Evolutionary conservation across 2,113 vertebrate species (phyloP), one percentile per base, ranked within the genome.

Genomic region (Macrotus californicus): DNA sequence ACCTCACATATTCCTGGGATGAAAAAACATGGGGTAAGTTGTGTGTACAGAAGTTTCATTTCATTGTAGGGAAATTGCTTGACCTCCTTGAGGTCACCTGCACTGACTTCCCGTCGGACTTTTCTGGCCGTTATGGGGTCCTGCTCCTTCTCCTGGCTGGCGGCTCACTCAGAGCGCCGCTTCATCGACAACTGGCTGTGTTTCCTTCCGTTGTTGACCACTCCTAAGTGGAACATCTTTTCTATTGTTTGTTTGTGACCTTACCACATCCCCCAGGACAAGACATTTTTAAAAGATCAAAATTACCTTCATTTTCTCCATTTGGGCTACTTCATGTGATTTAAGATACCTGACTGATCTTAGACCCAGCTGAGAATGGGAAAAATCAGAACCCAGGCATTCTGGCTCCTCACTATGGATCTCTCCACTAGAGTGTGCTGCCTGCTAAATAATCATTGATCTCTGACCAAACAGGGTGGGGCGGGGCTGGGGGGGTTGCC

Each of bases 351-450:
- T 80, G 69, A 66, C 59, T 69, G 13, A 36, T 81, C 39, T 94
- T 15, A n/a, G 14, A 34, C 34, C 5, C 41, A 73, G 29, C 4
- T 8, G 14, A 79, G 91, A 31, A 16, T 3, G 34, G 56, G 31
- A 41, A 61, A n/a, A 48, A 56, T 9, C 24, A 52, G 97, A 72
- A 97, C 96, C 96, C 96, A 96, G 96, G 96, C 91, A 77, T 94
- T 94, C 96, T 83, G 48, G 96, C 75, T 84, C 91, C 95, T 82
- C 59, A 15, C 88, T 50, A 1, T 67, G 79, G 46, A 5, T 67
- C 73, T 85, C 84, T 96, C 97, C 97, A 97, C 97, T 97, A 97
- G 97, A 81, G 97, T 96, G 97, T 97, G 97, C 97, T 97, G 73
- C 94, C 94, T 72, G 73, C 97, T 96, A 95, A 96, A 22, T 77